phyloP scores from a whole-genome alignment of 1,140 invertebrate species.

The Bemisia tabaci region DNA sequence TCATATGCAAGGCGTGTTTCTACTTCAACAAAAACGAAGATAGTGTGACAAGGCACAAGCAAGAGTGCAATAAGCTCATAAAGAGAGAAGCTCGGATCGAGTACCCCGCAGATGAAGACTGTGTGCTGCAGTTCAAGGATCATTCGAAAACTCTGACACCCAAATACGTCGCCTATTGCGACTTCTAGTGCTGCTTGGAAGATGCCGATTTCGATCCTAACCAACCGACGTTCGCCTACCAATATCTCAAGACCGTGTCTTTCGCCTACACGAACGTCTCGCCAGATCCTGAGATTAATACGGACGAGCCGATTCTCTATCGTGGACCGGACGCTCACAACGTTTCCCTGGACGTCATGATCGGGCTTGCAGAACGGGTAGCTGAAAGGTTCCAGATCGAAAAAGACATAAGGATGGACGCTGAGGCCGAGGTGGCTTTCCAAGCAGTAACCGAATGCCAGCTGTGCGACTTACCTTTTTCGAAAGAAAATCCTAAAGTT shows the following conservation, averaged over 20 bases:
- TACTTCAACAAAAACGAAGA: neutral
- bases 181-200: neutral
- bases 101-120: neutral
- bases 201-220: neutral
- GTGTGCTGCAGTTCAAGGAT: neutral
- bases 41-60: neutral
- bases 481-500: too few relatives aligned
- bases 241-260: neutral
- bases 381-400: too few relatives aligned
- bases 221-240: neutral
- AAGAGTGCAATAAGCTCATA: neutral
- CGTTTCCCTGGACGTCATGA: neutral
- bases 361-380: neutral
- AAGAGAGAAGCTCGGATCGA: neutral
- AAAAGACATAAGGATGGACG: too few relatives aligned
- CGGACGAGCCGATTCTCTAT: neutral
- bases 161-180: neutral
- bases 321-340: neutral
- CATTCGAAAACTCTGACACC: neutral
- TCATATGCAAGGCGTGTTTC: neutral
- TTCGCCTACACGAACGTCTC: neutral
- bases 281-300: neutral
- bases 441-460: too few relatives aligned
- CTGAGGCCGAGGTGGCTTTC: too few relatives aligned
- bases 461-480: too few relatives aligned